Evolutionary conservation across 35 echinoderm and acorn worm genomes (phyloP).

Genomic region (Hemicentrotus pulcherrimus): DNA sequence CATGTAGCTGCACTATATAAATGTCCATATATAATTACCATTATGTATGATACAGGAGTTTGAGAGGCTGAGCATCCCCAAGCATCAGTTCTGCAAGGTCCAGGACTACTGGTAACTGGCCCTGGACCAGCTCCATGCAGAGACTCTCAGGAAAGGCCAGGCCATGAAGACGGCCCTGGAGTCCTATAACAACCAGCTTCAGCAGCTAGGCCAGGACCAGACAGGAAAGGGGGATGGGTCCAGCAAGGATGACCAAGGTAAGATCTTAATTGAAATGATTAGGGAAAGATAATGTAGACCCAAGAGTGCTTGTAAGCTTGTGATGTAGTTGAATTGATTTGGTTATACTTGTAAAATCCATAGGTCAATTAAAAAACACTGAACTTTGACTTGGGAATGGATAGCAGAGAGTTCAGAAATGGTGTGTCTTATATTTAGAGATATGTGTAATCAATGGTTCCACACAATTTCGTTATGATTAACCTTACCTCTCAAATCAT

Average conservation of each 20-base stretch:
- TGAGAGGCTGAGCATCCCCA: conserved; percentile 62
- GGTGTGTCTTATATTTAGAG: no score
- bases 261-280: not conserved
- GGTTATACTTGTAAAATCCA: no score
- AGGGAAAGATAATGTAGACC: no score
- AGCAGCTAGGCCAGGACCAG: conserved; percentile 28
- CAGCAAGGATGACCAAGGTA: conserved; percentile 17
- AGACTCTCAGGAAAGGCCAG: conserved; percentile 40
- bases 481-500: no score
- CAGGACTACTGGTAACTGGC: conserved; percentile 78
- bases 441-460: no score
- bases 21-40: not conserved
- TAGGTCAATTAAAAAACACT: no score
- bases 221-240: not conserved
- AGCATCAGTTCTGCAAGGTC: conserved; percentile 78
- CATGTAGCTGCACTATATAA: no score
- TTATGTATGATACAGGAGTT: conserved; percentile 65
- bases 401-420: no score
- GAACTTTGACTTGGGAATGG: no score
- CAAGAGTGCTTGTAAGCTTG: no score
- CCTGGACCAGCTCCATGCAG: conserved; percentile 58
- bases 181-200: conserved; percentile 35
- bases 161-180: conserved; percentile 59
- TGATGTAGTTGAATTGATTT: no score
- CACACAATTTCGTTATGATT: no score